phyloP scores from a whole-genome alignment of 2,113 vertebrate species.

The Hirundichthys speculiger region DNA sequence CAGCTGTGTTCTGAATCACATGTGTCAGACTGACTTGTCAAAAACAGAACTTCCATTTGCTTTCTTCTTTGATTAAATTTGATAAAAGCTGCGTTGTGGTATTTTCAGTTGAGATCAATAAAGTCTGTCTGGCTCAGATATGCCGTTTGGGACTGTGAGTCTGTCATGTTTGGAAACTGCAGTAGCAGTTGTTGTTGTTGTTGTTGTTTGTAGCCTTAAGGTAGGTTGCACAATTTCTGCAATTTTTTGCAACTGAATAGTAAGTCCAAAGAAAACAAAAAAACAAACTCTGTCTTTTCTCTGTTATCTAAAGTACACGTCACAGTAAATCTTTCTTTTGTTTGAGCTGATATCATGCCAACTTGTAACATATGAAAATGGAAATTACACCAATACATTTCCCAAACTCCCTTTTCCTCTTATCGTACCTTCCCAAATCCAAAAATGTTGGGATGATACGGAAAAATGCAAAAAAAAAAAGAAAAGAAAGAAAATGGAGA shows the following conservation, averaged over 20 bases:
- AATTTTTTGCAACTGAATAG: slow-evolving; percentile 9
- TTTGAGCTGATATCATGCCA: not conserved
- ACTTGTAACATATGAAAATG: not conserved
- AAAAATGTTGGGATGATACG: no score
- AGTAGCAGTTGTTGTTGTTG: slow-evolving; percentile 13
- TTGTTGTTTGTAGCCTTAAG: no score
- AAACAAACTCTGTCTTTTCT: no score
- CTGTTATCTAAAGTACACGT: no score
- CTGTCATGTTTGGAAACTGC: slow-evolving; percentile 6
- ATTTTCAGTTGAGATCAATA: slow-evolving; percentile 10
- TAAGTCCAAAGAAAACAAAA: no score
- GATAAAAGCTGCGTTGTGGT: not conserved
- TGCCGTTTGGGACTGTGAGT: not conserved
- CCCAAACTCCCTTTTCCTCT: no score
- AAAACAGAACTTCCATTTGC: no score
- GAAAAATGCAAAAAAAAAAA: no score
- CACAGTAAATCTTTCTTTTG: not conserved
- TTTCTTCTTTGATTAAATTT: not conserved
- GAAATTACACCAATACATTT: not conserved
- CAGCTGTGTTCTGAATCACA: no score
- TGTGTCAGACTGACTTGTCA: no score
- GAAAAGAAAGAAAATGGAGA: no score
- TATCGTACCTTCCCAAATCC: no score
- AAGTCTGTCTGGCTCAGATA: slow-evolving; percentile 2
- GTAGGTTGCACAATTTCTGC: slow-evolving; percentile 12